phyloP scores from a whole-genome alignment of 2,888 invertebrate genomes.

The Tenthredo livida region DNA sequence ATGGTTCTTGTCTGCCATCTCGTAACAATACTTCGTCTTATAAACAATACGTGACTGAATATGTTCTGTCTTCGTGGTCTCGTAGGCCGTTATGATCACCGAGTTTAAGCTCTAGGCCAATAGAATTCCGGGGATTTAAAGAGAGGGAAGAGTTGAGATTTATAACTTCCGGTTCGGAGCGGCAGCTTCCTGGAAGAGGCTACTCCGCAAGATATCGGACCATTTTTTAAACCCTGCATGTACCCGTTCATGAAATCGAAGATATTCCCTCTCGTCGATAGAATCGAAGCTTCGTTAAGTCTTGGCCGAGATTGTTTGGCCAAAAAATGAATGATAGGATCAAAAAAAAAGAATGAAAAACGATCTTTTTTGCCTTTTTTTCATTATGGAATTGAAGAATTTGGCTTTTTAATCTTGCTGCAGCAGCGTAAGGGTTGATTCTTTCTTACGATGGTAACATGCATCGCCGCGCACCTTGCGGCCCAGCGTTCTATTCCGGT shows the following conservation, averaged over 20 bases:
- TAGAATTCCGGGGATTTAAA: constrained; percentile 59
- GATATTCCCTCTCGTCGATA: background rate
- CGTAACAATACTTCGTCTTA: constrained; percentile 72
- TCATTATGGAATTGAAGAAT: background rate
- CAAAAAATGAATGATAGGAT: too few relatives aligned
- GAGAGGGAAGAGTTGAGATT: constrained; percentile 68
- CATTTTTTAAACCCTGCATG: background rate
- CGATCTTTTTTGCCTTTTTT: background rate
- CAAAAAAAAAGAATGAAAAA: background rate
- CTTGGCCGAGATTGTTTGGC: background rate
- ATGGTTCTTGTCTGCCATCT: constrained; percentile 71
- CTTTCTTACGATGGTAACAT: background rate
- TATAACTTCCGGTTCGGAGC: constrained; percentile 68
- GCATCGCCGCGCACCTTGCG: constrained; percentile 42
- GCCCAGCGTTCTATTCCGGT: constrained; percentile 69
- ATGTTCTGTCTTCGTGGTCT: constrained; percentile 60
- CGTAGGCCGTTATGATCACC: background rate
- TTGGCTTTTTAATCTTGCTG: background rate
- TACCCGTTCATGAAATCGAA: background rate
- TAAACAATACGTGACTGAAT: constrained; percentile 66
- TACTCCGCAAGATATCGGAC: constrained; percentile 46
- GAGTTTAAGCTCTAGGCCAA: constrained; percentile 56
- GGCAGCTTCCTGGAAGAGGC: constrained; percentile 64
- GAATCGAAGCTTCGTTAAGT: background rate
- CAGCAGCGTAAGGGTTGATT: background rate